Conservation (phyloP, 2,113 vertebrate genomes). For the Leucopsar rothschildi region DNA sequence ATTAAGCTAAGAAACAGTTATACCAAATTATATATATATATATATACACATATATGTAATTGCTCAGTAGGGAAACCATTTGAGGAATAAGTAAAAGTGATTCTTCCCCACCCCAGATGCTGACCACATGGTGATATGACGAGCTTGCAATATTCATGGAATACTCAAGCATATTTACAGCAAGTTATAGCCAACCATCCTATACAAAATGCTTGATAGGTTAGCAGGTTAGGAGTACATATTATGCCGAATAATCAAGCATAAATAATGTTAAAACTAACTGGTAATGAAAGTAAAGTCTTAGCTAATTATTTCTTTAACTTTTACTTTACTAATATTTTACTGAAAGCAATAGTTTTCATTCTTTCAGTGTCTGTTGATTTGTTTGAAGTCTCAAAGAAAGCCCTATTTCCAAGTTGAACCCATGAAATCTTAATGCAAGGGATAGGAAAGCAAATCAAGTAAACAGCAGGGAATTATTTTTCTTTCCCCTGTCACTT, state of each 20-base stretch:
- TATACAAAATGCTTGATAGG: not conserved
- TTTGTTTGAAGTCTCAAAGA: not conserved
- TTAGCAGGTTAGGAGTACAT: not conserved
- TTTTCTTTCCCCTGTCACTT: conserved; percentile 30
- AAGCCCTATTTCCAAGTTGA: not conserved
- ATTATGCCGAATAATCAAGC: not conserved
- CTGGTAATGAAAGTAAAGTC: not conserved
- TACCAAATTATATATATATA: not conserved
- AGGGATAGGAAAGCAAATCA: not conserved
- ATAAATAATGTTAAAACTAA: not conserved
- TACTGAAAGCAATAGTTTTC: not conserved
- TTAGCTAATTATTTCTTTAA: not conserved
- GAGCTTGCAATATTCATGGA: not conserved
- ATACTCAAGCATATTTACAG: not conserved
- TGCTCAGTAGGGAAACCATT: not conserved
- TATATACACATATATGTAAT: not conserved
- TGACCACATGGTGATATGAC: not conserved
- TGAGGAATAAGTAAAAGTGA: not conserved
- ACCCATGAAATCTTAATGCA: not conserved
- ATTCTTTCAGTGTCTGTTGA: not conserved
- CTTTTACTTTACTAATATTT: not conserved
- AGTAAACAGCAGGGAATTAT: not conserved
- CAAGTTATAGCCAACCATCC: not conserved
- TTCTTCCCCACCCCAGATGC: not conserved
- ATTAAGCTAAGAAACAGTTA: not conserved